Base-by-base conservation (phyloP, 2,113 vertebrate species). In the Peromyscus polionotus region DNA sequence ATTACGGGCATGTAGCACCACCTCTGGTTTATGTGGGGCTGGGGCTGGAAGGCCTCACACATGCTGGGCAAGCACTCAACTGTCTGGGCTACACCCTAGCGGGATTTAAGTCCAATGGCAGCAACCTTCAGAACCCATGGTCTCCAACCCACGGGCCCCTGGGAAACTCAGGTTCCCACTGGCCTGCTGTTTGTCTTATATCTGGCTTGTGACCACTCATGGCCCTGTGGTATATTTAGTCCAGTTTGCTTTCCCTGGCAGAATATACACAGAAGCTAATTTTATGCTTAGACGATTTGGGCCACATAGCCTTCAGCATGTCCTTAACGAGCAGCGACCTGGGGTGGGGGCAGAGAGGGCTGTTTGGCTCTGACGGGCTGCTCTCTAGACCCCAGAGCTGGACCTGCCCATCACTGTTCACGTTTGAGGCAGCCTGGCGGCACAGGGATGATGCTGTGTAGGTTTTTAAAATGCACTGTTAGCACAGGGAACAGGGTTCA, bases 201-300 rank as follows among this genome's bases (percentile, higher is more conserved):
- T 76, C 92, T 83, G 86, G 86, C 72, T 95, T 93, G 95, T 94
- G 97, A 84, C 91, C n/a, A 22, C 91, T 89, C 76, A 6, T 1
- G 26, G 83, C 57, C 73, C 79, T 7, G 6, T 0, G 83, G 68
- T 98, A 97, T 97, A 97, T 96, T 98, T 97, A 97, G 98, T 24
- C 57, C 4, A 22, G 7, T 85, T 92, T 95, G 97, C 94, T 97
- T 96, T 97, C 83, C 96, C 68, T 96, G 93, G 67, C 28, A 48
- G 96, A 98, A 95, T 31, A 96, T 68, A 97, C 94, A 96, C 97
- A 97, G 93, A 97, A 97, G 95, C 96, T 98, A 97, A 97, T 97
- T 97, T 96, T 96, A 87, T 93, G 73, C 94, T 79, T 45, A 7
- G 61, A 68, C 63, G 68, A 90, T 57, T 79, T 85, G 83, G 83